phyloP scores from a whole-genome alignment of 2,113 vertebrate species.

The Malurus cyaneus region DNA sequence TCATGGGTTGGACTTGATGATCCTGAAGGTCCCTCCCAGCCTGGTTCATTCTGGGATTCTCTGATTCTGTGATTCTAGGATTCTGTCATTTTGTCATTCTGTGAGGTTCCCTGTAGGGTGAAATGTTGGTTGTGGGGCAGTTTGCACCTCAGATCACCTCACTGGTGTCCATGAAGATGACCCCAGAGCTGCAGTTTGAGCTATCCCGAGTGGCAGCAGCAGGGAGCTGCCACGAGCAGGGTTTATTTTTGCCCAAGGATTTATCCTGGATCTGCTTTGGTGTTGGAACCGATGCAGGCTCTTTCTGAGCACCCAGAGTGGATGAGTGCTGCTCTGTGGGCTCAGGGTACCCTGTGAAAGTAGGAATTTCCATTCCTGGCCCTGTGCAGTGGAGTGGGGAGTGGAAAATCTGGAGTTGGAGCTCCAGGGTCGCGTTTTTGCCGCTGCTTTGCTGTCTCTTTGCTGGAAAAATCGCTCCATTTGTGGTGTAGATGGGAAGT shows the following conservation, averaged over 20 bases:
- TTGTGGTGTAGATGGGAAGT: not conserved
- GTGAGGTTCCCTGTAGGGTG: not conserved
- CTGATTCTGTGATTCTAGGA: too few relatives aligned
- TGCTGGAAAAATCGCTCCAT: too few relatives aligned
- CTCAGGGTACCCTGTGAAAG: not conserved
- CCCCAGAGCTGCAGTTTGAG: not conserved
- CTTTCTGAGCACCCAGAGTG: not conserved
- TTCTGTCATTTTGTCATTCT: too few relatives aligned
- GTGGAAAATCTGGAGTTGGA: not conserved
- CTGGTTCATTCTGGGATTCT: too few relatives aligned
- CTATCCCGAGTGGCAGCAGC: not conserved
- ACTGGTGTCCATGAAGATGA: not conserved
- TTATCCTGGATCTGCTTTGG: not conserved
- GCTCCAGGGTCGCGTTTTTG: not conserved
- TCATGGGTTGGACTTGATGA: too few relatives aligned
- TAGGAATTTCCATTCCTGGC: not conserved
- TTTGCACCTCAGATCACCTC: not conserved
- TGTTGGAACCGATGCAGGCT: fast-evolving
- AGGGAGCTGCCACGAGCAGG: not conserved
- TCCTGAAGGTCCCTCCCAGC: too few relatives aligned
- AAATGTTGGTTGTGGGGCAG: not conserved
- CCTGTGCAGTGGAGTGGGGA: not conserved
- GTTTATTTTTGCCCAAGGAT: not conserved
- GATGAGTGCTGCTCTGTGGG: not conserved
- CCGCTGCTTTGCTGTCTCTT: not conserved